phyloP scores from a whole-genome alignment of 1,140 invertebrate genomes.

The Laupala kohalensis region DNA sequence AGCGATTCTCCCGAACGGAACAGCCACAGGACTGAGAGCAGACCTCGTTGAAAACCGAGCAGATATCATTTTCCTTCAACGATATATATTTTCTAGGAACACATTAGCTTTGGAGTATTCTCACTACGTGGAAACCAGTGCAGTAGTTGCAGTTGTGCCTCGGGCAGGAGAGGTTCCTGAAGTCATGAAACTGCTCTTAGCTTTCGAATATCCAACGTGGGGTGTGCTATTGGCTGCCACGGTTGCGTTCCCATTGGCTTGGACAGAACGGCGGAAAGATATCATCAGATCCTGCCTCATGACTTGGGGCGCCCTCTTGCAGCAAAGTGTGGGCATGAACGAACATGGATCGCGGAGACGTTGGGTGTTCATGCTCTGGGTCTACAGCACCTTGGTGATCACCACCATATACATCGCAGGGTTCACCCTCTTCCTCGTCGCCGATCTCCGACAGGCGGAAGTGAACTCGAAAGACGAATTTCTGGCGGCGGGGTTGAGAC shows the following conservation, averaged over 20 bases:
- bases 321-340: neutral
- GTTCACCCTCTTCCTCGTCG: neutral
- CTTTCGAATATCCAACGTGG: neutral
- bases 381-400: neutral
- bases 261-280: no score
- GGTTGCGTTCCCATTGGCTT: neutral
- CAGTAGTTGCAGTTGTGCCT: neutral
- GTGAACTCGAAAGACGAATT: neutral
- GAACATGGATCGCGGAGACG: no score
- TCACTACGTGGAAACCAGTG: neutral
- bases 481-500: neutral
- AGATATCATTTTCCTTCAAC: neutral
- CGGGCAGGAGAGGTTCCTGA: neutral
- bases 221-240: neutral
- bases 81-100: neutral
- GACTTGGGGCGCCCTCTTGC: neutral
- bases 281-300: neutral
- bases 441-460: neutral
- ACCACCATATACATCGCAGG: neutral
- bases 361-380: neutral
- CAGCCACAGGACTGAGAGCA: neutral
- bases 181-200: neutral
- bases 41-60: neutral
- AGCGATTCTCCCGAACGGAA: neutral
- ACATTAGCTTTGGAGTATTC: neutral